phyloP scores from a whole-genome alignment of 2,888 invertebrate genomes.

The Tachystola acroxantha region DNA sequence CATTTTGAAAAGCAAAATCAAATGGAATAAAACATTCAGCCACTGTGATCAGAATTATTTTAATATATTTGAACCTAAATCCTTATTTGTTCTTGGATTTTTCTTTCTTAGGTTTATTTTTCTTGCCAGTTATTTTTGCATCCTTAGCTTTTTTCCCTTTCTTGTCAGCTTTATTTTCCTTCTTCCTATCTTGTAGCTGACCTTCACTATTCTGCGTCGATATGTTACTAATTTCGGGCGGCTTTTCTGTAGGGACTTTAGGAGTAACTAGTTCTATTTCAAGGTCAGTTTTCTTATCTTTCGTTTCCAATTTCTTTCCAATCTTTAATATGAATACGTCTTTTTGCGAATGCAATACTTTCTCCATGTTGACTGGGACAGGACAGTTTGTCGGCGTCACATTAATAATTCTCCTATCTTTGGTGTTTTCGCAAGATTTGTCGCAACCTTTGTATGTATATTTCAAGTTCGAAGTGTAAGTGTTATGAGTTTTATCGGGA shows the following conservation, averaged over 20 bases:
- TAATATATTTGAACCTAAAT: no score
- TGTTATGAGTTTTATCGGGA: slow-evolving; percentile 37
- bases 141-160: slow-evolving; percentile 23
- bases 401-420: slow-evolving; percentile 49
- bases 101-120: slow-evolving; percentile 9
- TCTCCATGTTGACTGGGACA: slow-evolving; percentile 57
- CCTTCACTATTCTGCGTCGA: slow-evolving; percentile 48
- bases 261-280: slow-evolving; percentile 69
- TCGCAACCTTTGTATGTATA: slow-evolving; percentile 52
- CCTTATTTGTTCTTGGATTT: neutral
- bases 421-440: slow-evolving; percentile 30
- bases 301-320: slow-evolving; percentile 65
- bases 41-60: no score
- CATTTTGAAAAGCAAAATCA: no score
- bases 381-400: slow-evolving; percentile 64
- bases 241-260: slow-evolving; percentile 41
- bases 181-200: slow-evolving; percentile 22
- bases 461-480: slow-evolving; percentile 52
- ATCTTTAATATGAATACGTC: slow-evolving; percentile 70
- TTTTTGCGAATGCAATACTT: slow-evolving; percentile 51
- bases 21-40: no score
- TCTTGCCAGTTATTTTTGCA: slow-evolving; percentile 17
- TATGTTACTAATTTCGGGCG: slow-evolving; percentile 29
- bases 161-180: slow-evolving; percentile 24
- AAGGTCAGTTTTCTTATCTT: slow-evolving; percentile 66